These are phyloP conservation scores for Lochmaea crataegi DNA, from an alignment of 2,888 invertebrate species.

Conservation along the genomic window DNA sequence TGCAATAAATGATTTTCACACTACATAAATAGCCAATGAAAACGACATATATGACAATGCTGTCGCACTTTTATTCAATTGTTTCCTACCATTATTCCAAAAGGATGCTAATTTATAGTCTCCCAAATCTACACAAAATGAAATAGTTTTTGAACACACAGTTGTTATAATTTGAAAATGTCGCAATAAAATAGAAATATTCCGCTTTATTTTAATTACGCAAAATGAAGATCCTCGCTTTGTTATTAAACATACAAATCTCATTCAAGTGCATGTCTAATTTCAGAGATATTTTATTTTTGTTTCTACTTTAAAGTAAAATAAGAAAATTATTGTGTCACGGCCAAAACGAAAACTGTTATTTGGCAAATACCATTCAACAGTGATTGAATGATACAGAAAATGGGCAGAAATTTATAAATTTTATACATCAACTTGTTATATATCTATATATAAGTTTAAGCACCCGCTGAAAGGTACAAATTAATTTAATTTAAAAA, in stretches of 20 bases:
- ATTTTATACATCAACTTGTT: neutral
- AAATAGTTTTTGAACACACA: too few relatives aligned
- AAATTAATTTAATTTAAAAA: too few relatives aligned
- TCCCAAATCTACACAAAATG: too few relatives aligned
- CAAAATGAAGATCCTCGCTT: neutral
- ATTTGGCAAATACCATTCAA: constrained; percentile 28
- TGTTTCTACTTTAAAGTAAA: constrained; percentile 11
- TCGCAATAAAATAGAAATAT: too few relatives aligned
- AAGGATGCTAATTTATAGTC: too few relatives aligned
- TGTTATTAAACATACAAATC: neutral
- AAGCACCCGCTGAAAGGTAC: neutral
- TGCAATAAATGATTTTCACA: too few relatives aligned
- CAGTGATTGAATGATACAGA: constrained; percentile 29
- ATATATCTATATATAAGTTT: neutral
- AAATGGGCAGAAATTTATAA: constrained; percentile 16
- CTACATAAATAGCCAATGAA: too few relatives aligned
- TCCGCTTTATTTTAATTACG: constrained; percentile 1
- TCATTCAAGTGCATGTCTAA: constrained; percentile 20
- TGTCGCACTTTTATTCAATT: too few relatives aligned
- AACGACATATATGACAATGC: too few relatives aligned
- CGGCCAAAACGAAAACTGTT: constrained; percentile 27
- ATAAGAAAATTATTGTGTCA: constrained; percentile 32
- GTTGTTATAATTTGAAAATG: too few relatives aligned
- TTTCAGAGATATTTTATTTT: constrained; percentile 4
- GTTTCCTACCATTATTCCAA: too few relatives aligned